Evolutionary conservation across 2,113 vertebrate species (phyloP).

Genomic region (Empidonax alnorum): DNA sequence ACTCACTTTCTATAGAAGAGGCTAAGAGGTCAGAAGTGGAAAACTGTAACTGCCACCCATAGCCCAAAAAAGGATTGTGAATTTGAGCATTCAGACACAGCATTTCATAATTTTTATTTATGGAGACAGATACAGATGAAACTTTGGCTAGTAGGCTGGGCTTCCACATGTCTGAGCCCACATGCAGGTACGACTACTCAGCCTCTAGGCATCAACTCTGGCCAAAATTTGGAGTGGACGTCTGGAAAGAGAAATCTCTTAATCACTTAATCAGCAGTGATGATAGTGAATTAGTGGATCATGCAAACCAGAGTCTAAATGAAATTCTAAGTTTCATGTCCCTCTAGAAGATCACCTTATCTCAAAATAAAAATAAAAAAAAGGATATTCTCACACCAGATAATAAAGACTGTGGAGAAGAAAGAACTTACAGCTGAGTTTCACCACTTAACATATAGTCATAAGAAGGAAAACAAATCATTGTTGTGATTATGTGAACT

Average conservation of each 20-base stretch:
- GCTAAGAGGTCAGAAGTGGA: not conserved
- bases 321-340: not conserved
- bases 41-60: not conserved
- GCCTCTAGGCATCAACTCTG: not conserved
- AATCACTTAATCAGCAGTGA: not conserved
- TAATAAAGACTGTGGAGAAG: not conserved
- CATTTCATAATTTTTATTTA: not conserved
- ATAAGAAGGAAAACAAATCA: not conserved
- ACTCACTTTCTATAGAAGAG: not conserved
- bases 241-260: not conserved
- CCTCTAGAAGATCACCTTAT: not conserved
- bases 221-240: not conserved
- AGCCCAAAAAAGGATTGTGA: not conserved
- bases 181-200: not conserved
- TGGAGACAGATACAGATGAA: not conserved
- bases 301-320: not conserved
- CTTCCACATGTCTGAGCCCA: not conserved
- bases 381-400: not conserved
- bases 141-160: not conserved
- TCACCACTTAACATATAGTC: not conserved
- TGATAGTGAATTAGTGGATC: not conserved
- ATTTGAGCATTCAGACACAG: not conserved
- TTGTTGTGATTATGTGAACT: not conserved
- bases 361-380: not conserved
- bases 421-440: not conserved